Evolutionary conservation across 2,797 vertebrate species (phyloP).

Genomic region (Thripadectes ignobilis): DNA sequence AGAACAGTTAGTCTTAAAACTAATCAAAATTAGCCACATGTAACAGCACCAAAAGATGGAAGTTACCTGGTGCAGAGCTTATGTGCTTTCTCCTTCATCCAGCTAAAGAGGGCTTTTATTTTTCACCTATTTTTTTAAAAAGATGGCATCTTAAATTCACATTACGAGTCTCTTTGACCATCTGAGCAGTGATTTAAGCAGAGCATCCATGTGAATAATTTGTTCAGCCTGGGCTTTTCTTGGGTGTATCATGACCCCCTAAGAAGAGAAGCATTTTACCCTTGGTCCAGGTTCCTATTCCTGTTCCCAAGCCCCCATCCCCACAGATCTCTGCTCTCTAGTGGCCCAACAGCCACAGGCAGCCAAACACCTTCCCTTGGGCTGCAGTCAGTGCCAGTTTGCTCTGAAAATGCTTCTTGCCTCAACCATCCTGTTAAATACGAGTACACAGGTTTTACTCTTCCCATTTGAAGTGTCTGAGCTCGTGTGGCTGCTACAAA

Average conservation of each 20-base stretch:
- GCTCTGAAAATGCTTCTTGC: neutral
- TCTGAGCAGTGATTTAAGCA: accelerated
- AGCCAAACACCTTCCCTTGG: neutral
- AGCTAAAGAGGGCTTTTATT: neutral
- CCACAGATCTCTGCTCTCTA: neutral
- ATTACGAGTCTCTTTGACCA: neutral
- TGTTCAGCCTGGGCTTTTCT: neutral
- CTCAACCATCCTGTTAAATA: neutral
- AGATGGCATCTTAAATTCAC: neutral
- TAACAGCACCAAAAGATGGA: neutral
- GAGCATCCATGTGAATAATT: neutral
- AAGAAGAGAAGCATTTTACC: neutral
- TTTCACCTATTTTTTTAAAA: neutral
- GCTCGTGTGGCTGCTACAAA: neutral
- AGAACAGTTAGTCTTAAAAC: neutral
- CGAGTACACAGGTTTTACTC: too few species aligned
- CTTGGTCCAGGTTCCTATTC: accelerated
- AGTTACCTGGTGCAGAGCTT: neutral
- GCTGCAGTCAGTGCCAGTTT: accelerated
- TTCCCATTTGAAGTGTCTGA: neutral
- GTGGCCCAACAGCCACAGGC: neutral
- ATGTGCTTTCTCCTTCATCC: neutral
- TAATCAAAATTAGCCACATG: too few species aligned
- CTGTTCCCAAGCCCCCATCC: neutral
- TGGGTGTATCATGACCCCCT: accelerated